phyloP scores from a whole-genome alignment of 2,113 vertebrate species.

The Rutilus rutilus region DNA sequence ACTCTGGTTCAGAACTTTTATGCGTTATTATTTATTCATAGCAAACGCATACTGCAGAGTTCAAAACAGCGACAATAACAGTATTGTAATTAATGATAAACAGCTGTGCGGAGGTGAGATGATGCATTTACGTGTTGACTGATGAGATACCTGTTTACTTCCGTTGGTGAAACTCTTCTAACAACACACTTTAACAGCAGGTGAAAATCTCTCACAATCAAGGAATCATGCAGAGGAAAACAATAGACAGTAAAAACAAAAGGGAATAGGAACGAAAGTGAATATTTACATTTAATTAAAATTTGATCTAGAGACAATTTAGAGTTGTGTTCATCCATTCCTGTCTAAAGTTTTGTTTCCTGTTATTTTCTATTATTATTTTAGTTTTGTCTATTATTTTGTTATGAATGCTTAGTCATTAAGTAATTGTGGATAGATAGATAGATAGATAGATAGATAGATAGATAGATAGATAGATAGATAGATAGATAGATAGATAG shows the following conservation, averaged over 20 bases:
- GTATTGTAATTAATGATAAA: conserved; percentile 18
- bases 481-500: background rate
- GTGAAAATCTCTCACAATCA: conserved; percentile 62
- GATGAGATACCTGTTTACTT: conserved; percentile 42
- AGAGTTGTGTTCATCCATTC: background rate
- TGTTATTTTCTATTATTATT: background rate
- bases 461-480: too few species aligned
- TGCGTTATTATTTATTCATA: conserved; percentile 61
- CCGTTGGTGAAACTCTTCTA: conserved; percentile 38
- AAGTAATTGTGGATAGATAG: too few species aligned
- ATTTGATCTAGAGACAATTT: conserved; percentile 3
- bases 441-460: too few species aligned
- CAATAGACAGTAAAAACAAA: conserved; percentile 60
- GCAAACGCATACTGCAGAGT: background rate
- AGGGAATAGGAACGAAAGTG: background rate
- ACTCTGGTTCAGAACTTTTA: conserved; percentile 57
- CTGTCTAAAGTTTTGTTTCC: background rate
- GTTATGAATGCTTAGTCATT: background rate
- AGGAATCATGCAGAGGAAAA: conserved; percentile 59
- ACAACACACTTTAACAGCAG: conserved; percentile 58
- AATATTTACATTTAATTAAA: background rate
- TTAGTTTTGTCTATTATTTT: too few species aligned
- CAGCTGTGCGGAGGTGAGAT: conserved; percentile 9
- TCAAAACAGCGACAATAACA: background rate
- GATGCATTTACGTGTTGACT: conserved; percentile 33